phyloP scores from a whole-genome alignment of 64 coral and sea anemone genomes.

The Montipora foliosa region DNA sequence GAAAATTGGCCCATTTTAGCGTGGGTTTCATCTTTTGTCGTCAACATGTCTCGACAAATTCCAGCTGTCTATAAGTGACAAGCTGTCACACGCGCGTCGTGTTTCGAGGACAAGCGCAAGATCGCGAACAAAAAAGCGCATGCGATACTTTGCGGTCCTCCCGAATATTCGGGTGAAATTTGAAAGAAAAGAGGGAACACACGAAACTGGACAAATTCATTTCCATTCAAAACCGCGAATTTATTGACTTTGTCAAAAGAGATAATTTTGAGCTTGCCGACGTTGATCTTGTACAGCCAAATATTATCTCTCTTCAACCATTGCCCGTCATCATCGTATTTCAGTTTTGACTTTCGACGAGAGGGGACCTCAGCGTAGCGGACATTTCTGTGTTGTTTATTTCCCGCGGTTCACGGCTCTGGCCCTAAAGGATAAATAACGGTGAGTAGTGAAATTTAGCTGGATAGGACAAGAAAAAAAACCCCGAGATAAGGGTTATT shows the following conservation, averaged over 20 bases:
- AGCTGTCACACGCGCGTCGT: too few relatives aligned
- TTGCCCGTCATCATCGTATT: constrained; percentile 18
- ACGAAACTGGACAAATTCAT: too few relatives aligned
- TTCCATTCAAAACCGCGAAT: background rate
- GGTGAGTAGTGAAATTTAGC: constrained; percentile 1
- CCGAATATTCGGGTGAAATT: too few relatives aligned
- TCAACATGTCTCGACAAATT: too few relatives aligned
- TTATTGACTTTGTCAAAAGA: background rate
- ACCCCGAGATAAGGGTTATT: background rate
- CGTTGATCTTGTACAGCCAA: background rate
- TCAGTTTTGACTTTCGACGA: background rate
- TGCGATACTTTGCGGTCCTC: too few relatives aligned
- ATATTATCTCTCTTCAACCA: background rate
- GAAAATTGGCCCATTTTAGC: too few relatives aligned
- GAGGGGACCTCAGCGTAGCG: background rate
- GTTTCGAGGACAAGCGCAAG: too few relatives aligned
- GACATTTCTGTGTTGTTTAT: constrained; percentile 1
- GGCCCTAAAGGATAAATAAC: background rate
- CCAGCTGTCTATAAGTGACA: too few relatives aligned
- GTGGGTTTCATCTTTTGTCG: too few relatives aligned
- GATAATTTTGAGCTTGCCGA: too few relatives aligned
- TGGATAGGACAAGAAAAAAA: background rate
- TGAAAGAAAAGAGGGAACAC: too few relatives aligned
- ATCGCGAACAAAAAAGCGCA: too few relatives aligned
- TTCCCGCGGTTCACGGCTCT: background rate